Base-by-base conservation (phyloP, 2,113 vertebrate species). In the Dromaius novaehollandiae region DNA sequence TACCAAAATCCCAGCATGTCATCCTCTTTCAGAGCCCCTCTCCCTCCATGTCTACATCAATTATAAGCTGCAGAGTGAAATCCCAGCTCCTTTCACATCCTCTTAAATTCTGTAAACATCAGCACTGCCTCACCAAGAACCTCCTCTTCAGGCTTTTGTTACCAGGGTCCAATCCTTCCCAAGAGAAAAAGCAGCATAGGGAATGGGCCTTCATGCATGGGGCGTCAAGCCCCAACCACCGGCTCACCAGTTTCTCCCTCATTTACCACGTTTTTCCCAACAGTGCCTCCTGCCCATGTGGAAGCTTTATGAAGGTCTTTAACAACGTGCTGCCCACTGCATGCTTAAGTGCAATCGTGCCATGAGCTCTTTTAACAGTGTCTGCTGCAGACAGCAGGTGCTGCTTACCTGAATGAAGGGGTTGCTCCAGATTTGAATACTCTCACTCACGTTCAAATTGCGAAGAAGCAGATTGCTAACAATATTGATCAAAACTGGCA, bases 391-490 rank as follows among this genome's bases (percentile, higher is more conserved):
- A 28, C 40, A 5, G 38, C 0, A 22, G 82, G 68, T 28, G 80
- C 66, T 68, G 79, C 97, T 98, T 96, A 98, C 98, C 95, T 98
- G 98, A 24, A 98, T 51, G 19, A 99, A 99, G 1, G 99, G 99
- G 91, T 99, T 99, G 97, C 98, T 99, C 99, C 99, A 99, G 70
- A 99, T 97, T 22, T 98, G 97, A 94, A 99, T 99, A 48, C 40
- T 98, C 55, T 99, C 98, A 0, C 98, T 98, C 14, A 98, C 98
- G 1, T 99, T 99, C 30, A 99, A 91, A 11, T 95, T 97, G 91
- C 94, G 97, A 9, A 99, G 98, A 10, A 99, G 97, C 15, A 99
- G 98, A 40, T 99, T 99, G 97, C 99, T 99, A 65, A 99, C 98
- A 3, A 99, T 81, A 32, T 99, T 99, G 91, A 99, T 98, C 46